Evolutionary conservation across 2,113 vertebrate species (phyloP).

Genomic region (Eidolon helvum): DNA sequence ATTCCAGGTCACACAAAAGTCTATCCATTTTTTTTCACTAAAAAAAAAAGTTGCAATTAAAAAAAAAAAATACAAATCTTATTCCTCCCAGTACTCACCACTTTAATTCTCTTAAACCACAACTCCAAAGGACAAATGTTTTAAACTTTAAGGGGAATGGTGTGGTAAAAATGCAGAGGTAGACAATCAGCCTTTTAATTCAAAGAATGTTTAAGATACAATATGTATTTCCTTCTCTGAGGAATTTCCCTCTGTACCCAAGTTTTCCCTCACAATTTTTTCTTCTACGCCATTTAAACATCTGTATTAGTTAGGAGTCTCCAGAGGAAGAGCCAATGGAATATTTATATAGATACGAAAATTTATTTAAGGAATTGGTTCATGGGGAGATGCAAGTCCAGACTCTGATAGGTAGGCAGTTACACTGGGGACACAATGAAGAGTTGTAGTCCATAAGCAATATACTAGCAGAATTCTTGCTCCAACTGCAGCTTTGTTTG

Average conservation of each 20-base stretch:
- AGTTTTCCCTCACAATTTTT: not conserved
- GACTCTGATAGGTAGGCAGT: too few species aligned
- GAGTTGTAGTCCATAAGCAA: not conserved
- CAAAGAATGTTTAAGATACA: not conserved
- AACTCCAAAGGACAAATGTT: not conserved
- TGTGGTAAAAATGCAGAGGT: not conserved
- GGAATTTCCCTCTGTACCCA: not conserved
- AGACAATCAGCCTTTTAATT: not conserved
- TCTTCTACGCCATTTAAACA: not conserved
- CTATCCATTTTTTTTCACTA: not conserved
- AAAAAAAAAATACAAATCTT: not conserved
- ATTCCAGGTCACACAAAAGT: not conserved
- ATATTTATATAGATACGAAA: not conserved
- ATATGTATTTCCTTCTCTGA: not conserved
- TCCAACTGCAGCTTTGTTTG: not conserved
- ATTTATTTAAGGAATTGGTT: not conserved
- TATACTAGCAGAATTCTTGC: too few species aligned
- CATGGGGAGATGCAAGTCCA: not conserved
- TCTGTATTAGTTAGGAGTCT: not conserved
- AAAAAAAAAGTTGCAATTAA: not conserved
- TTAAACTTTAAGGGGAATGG: not conserved
- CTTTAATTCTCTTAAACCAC: not conserved
- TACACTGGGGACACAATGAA: not conserved
- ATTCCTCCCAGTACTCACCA: not conserved
- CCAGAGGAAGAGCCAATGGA: not conserved